Conservation (phyloP, 2,888 invertebrate genomes). For the Spisula subtruncata region DNA sequence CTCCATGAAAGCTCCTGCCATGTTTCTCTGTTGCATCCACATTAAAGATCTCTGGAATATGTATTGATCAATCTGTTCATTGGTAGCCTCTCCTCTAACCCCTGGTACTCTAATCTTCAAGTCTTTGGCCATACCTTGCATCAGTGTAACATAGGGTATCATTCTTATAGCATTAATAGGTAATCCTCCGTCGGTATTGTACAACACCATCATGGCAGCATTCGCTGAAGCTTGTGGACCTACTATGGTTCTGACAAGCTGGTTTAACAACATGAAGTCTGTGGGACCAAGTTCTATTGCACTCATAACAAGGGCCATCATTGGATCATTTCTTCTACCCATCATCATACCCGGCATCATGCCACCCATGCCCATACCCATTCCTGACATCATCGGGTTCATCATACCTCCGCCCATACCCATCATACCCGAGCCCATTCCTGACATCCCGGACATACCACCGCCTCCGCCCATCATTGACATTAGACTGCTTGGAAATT, state of each 20-base stretch:
- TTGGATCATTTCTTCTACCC: slow-evolving; percentile 8
- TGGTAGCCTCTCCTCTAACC: slow-evolving; percentile 49
- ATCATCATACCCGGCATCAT: slow-evolving; percentile 29
- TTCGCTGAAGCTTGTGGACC: slow-evolving; percentile 56
- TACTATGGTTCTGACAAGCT: slow-evolving; percentile 56
- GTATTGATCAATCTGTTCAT: slow-evolving; percentile 53
- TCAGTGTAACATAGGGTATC: slow-evolving; percentile 52
- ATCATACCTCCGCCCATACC: slow-evolving; percentile 13
- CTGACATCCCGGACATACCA: slow-evolving; percentile 24
- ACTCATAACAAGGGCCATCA: slow-evolving; percentile 53
- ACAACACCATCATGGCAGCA: slow-evolving; percentile 57
- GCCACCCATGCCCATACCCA: slow-evolving; percentile 22
- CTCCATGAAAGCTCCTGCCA: slow-evolving; percentile 51
- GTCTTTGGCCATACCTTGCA: slow-evolving; percentile 56
- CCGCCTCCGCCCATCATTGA: slow-evolving; percentile 5
- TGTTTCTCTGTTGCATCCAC: slow-evolving; percentile 54
- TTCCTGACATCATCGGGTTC: slow-evolving; percentile 30
- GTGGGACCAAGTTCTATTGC: slow-evolving; percentile 35
- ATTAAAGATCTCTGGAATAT: slow-evolving; percentile 51
- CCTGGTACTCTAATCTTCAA: slow-evolving; percentile 51
- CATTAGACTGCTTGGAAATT: slow-evolving; percentile 20
- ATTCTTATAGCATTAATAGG: slow-evolving; percentile 46
- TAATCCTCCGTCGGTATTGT: slow-evolving; percentile 51
- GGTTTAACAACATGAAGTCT: slow-evolving; percentile 52
- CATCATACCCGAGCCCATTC: slow-evolving; percentile 17